These are phyloP conservation scores for Globodera rostochiensis DNA, from an alignment of 1,140 invertebrate species.

Conservation along the genomic window DNA sequence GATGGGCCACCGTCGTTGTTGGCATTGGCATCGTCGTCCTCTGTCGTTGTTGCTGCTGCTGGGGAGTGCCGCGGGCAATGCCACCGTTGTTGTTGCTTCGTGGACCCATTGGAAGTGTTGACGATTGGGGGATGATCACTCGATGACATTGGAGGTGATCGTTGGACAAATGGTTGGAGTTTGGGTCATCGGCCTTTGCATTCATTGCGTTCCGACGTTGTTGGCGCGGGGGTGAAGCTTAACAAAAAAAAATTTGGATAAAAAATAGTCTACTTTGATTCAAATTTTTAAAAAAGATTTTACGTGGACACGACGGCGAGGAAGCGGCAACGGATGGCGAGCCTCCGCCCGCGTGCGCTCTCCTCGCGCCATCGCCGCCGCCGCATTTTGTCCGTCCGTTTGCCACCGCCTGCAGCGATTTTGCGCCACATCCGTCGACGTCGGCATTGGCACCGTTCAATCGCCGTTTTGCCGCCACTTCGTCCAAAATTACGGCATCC, in stretches of 20 bases:
- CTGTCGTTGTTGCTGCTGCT: no score
- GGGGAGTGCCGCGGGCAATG: no score
- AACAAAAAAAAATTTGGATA: not conserved
- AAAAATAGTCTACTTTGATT: no score
- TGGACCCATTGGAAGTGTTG: not conserved
- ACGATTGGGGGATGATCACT: not conserved
- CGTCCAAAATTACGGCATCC: conserved; percentile 5
- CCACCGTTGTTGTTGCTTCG: conserved; percentile 2
- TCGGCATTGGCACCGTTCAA: not conserved
- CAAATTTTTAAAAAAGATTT: not conserved
- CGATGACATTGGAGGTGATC: conserved; percentile 1
- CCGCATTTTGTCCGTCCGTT: not conserved
- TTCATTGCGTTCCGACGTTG: conserved; percentile 5
- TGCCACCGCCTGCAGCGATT: not conserved
- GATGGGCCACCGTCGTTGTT: not conserved
- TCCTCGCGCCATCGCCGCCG: not conserved
- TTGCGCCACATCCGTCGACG: not conserved
- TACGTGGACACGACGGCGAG: conserved; percentile 4
- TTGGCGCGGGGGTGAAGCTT: conserved; percentile 22
- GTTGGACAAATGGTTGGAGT: not conserved
- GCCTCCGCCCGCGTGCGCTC: not conserved
- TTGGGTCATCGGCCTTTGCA: not conserved
- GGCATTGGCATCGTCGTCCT: not conserved
- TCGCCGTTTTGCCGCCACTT: conserved; percentile 2
- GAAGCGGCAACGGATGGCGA: not conserved